Conservation (phyloP, 1,140 invertebrate species). For the Saccostrea glomerata region DNA sequence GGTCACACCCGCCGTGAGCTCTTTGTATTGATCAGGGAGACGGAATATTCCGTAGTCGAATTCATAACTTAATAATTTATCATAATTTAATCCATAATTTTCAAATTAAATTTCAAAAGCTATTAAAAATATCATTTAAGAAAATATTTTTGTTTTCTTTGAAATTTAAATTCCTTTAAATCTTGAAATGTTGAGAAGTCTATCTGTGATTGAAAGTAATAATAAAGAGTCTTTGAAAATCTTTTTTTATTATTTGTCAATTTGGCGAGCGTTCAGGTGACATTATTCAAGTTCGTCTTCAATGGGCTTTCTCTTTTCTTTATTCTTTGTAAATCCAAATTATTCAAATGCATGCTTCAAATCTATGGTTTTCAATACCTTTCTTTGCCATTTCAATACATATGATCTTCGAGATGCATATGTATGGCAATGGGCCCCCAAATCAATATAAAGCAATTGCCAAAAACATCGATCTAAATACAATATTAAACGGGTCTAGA, state of each 20-base stretch:
- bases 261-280: constrained; percentile 7
- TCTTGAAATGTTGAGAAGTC: not conserved
- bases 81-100: too few species aligned
- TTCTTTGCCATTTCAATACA: not conserved
- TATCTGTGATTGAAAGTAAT: not conserved
- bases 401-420: constrained; percentile 9
- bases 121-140: too few species aligned
- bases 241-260: not conserved
- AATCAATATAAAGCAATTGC: constrained; percentile 23
- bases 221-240: not conserved
- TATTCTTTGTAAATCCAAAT: not conserved
- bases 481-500: constrained; percentile 17
- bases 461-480: constrained; percentile 34
- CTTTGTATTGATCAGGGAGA: too few species aligned
- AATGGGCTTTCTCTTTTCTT: constrained; percentile 1
- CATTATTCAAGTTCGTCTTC: not conserved
- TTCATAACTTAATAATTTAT: too few species aligned
- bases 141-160: not conserved
- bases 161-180: not conserved
- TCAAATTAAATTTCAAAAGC: too few species aligned
- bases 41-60: too few species aligned
- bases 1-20: too few species aligned
- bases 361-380: not conserved
- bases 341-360: constrained; percentile 14
- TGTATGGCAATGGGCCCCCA: not conserved